phyloP scores from a whole-genome alignment of 2,797 vertebrate species.

The Micrastur ruficollis region DNA sequence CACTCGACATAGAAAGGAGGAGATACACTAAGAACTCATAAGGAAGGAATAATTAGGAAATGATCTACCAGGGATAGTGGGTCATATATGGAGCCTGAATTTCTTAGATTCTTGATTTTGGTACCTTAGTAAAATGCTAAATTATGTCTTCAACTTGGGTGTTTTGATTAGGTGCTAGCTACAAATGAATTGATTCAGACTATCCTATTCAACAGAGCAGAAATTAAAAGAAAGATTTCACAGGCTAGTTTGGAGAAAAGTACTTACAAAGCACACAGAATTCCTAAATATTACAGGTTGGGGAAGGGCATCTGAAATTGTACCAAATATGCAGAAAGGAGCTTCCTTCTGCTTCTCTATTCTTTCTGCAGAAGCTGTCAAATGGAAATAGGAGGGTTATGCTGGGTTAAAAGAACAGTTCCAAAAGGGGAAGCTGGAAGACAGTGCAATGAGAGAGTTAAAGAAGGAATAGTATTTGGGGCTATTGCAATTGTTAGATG shows the following conservation, averaged over 20 bases:
- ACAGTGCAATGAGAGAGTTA: not conserved
- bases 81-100: not conserved
- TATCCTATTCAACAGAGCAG: not conserved
- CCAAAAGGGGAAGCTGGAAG: not conserved
- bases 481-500: not conserved
- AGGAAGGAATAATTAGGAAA: not conserved
- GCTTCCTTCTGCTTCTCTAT: not conserved
- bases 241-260: not conserved
- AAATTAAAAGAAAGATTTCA: not conserved
- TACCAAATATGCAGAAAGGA: not conserved
- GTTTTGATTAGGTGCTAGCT: not conserved
- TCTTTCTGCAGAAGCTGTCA: not conserved
- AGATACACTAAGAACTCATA: not conserved
- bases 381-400: not conserved
- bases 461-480: not conserved
- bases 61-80: not conserved
- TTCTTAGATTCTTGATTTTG: not conserved
- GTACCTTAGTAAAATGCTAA: not conserved
- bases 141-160: not conserved
- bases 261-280: not conserved
- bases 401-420: not conserved
- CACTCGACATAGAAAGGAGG: not conserved
- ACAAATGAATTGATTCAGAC: not conserved
- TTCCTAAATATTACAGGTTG: not conserved
- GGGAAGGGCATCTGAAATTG: not conserved